Base-by-base conservation (phyloP, 1,140 invertebrate species). In the Cydia fagiglandana region DNA sequence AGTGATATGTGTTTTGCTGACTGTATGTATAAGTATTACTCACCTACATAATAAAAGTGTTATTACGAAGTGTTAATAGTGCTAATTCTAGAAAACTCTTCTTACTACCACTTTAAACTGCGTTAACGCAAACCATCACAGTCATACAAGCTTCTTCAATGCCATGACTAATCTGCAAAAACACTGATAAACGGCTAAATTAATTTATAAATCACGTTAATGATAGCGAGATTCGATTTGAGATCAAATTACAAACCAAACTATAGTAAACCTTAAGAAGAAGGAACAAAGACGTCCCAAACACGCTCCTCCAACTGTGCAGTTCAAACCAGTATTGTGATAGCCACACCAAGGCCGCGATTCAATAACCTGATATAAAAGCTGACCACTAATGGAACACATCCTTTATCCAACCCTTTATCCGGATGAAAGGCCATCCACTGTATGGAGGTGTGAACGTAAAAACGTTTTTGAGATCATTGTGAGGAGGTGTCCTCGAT, bases 301-400 rank as follows among this genome's bases (percentile, higher is more conserved):
- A 53, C 50, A 53, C 50, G 15, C 15, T 53, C 50, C 50, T 47
- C 17, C 15, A 53, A 7, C 50, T 53, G 15, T 53, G 50, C n/a
- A 53, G 50, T 61, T 61, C 56, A 24, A 61, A 61, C 56, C 20
- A 61, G 20, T 10, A 61, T 61, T 61, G 17, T 20, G 56, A 61
- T 61, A 53, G 50, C 4, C 56, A 61, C 56, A 61, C 56, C 56
- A 24, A 61, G 56, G 56, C 56, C 56, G 56, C 17, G n/a, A 61
- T 61, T 61, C 56, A 61, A 61, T 61, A 61, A 61, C 56, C 56
- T 61, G n/a, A 61, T 24, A 61, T 20, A 61, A 61, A 61, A 61
- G 56, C 17, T 61, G 56, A 61, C 56, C 56, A 61, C 56, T 61
- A 61, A 61, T 61, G 56, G 56, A 61, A n/a, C 56, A 24, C 20